A percentile compares a stretch with the other conserved stretches of the same genome.
These are phyloP conservation scores for Drosophila carrolli DNA, from an alignment of 1,140 invertebrate species.

Conservation along the genomic window DNA sequence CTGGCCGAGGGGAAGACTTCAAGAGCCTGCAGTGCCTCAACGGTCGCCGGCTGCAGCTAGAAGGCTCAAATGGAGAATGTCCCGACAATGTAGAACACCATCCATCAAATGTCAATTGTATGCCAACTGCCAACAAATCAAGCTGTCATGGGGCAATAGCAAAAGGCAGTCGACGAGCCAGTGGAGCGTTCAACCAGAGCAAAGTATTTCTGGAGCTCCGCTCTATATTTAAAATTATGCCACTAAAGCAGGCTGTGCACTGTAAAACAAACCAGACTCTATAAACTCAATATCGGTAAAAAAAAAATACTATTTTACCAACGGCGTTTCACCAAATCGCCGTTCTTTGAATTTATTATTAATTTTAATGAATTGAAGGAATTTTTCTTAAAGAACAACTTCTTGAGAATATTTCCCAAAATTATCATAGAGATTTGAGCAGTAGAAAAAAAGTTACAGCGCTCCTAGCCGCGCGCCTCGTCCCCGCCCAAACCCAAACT, in stretches of 20 bases:
- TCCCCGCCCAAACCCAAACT: too few species aligned
- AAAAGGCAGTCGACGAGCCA: conserved; percentile 57
- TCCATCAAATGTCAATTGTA: conserved; percentile 82
- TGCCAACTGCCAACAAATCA: conserved; percentile 82
- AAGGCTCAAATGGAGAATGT: conserved; percentile 58
- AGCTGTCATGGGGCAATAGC: conserved; percentile 69
- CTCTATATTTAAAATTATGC: conserved; percentile 82
- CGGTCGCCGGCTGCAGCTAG: conserved; percentile 15
- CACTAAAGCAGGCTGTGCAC: conserved; percentile 49
- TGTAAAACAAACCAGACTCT: neutral
- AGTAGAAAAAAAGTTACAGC: too few species aligned
- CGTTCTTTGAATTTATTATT: too few species aligned
- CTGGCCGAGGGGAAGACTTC: conserved; percentile 16
- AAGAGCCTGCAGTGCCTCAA: conserved; percentile 11
- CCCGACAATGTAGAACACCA: conserved; percentile 80
- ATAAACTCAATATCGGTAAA: too few species aligned
- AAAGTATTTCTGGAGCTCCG: conserved; percentile 75
- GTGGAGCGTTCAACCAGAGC: conserved; percentile 67
- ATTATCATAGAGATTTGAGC: too few species aligned
- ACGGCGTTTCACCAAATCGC: too few species aligned
- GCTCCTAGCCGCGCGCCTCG: too few species aligned
- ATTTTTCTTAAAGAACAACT: too few species aligned
- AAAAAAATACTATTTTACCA: too few species aligned
- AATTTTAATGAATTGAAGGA: too few species aligned
- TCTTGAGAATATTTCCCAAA: too few species aligned